These are phyloP conservation scores for Adelosebastes latens DNA, from an alignment of 2,797 vertebrate species.

Conservation along the genomic window DNA sequence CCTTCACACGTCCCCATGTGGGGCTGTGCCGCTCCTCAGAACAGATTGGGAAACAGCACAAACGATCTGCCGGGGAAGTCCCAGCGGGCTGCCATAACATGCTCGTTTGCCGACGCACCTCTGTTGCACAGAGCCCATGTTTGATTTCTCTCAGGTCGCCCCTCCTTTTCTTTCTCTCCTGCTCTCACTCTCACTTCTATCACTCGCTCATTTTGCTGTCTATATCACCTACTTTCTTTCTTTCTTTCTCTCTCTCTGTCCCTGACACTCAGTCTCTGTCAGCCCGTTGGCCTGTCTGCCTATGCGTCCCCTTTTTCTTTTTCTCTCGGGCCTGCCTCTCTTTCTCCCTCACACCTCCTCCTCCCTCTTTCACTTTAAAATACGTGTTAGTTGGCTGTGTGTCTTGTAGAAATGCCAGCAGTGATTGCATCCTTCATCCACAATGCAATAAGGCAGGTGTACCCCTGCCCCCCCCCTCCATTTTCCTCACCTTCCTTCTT, in stretches of 20 bases:
- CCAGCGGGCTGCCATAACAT: conserved; percentile 83
- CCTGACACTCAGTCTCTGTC: conserved; percentile 63
- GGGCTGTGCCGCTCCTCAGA: conserved; percentile 81
- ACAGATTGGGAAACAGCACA: conserved; percentile 86
- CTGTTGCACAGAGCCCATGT: conserved; percentile 81
- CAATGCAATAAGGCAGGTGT: conserved; percentile 72
- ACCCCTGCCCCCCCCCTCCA: conserved; percentile 43
- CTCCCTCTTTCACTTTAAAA: conserved; percentile 73
- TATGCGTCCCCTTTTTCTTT: conserved; percentile 41
- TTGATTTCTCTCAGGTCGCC: conserved; percentile 85
- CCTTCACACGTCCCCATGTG: conserved; percentile 83
- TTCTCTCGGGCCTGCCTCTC: conserved; percentile 49
- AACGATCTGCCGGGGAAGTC: conserved; percentile 84
- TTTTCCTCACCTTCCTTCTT: conserved; percentile 63
- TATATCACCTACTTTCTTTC: conserved; percentile 67
- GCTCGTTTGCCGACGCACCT: conserved; percentile 83
- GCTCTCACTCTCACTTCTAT: conserved; percentile 73
- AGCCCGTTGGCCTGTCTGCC: conserved; percentile 70
- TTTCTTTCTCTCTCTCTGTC: conserved; percentile 30
- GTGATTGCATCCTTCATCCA: conserved; percentile 77
- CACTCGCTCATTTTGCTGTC: conserved; percentile 74
- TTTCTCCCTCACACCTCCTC: conserved; percentile 57
- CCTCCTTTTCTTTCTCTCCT: conserved; percentile 66
- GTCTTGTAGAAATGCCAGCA: conserved; percentile 78
- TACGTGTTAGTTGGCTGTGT: conserved; percentile 79